Evolutionary conservation across 1,140 invertebrate species (phyloP), one percentile per base, ranked within the genome.

Genomic region (Drosophila azteca): DNA sequence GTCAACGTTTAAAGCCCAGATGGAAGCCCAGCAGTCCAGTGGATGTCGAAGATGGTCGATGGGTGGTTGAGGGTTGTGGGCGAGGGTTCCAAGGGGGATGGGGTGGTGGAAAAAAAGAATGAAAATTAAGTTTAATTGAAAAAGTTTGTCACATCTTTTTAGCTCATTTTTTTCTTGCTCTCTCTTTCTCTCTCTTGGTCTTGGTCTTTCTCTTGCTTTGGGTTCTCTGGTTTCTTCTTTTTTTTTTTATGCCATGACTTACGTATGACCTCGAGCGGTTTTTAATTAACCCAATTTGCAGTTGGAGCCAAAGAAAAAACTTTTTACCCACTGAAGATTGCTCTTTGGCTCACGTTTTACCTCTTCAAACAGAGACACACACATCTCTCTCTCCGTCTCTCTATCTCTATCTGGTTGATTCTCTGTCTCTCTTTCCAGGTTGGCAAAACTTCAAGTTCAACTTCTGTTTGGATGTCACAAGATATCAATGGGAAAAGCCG

Each of bases 281-380:
- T 85, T 85, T 85, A 85, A 85, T 88, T 85, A 85, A 85, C 82
- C 82, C 85, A 85, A 85, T 85, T 85, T 85, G 79, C 75, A 82
- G 77, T 76, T 53, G 78, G 46, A 63, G 77, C 58, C 57, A 7
- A 45, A 59, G 51, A 82, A 76, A 76, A 70, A 85, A 63, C 71
- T 81, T 71, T 80, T 61, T 20, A 20, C 17, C 17, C 54, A 31
- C 54, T 53, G 68, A 75, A 87, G 76, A 87, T 87, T 81, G 52
- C 49, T 73, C 26, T 31, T 61, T 71, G 54, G 17, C 17, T 22
- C 17, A 24, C 60, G 48, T 20, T 15, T 41, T 15, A 22, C 22
- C 7, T 24, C 17, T 60, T 31, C 8, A 3, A 2, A 9, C 0
- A 8, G 7, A 31, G 3, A 26, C 24, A 26, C 24, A 26, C 24